Evolutionary conservation across 2,888 invertebrate genomes (phyloP), one percentile per base, ranked within the genome.

Genomic region (Dicroscelio sp.): DNA sequence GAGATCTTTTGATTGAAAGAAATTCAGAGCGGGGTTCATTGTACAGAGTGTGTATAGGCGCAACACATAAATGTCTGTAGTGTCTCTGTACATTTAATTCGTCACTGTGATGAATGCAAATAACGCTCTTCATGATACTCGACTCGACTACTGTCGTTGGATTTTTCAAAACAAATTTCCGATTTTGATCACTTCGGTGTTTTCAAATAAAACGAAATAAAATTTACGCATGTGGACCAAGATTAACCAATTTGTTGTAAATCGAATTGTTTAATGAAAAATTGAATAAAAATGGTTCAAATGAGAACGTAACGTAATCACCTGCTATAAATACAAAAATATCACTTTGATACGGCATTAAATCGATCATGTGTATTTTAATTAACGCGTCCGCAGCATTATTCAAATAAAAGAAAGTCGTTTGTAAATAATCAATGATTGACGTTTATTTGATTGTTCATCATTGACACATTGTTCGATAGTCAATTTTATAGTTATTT

Each of bases 11-110:
- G 82, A 82, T 71, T 33, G 65, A 73, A 69, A 71, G 6, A 17
- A 38, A 30, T 58, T 71, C 71, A 71, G 78, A 78, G 58, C n/a
- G 27, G n/a, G 38, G 38, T 65, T 86, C 60, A 80, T 73, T 73
- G 73, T 71, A 52, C 25, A 38, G 55, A 65, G 69, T 60, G 80
- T 65, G 71, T 82, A 31, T 23, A 63, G 55, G 43, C 67, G 30
- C 67, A 65, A 73, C 58, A 71, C 60, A 25, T 55, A 55, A 73
- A 87, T 58, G 75, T 38, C 67, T 75, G 63, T 58, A 82, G 87
- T 73, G 87, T 27, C 80, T 80, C 87, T 87, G 80, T 87, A 80
- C 80, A 80, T 87, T 87, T 87, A 87, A 75, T 87, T 87, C 87
- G 80, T 63, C 48, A n/a, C 55, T 20, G 73, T 75, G 67, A 80